Conservation (phyloP, 2,797 vertebrate genomes). For the Percopsis omiscomaycus region DNA sequence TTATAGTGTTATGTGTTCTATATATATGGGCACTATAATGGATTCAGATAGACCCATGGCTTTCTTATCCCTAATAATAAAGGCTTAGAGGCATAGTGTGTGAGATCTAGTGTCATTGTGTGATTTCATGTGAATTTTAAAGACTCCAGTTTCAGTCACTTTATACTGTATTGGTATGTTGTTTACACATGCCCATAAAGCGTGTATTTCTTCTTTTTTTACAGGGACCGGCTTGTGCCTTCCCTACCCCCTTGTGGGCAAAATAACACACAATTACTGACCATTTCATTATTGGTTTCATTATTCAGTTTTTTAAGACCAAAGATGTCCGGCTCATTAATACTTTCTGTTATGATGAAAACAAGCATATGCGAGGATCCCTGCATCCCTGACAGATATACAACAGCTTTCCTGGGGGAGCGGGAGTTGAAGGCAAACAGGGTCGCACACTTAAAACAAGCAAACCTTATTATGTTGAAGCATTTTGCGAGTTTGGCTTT, state of each 20-base stretch:
- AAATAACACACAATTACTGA: too few species aligned
- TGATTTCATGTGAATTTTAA: neutral
- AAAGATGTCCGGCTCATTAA: too few species aligned
- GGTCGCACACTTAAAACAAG: conserved; percentile 21
- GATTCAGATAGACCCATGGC: too few species aligned
- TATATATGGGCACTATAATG: conserved; percentile 22
- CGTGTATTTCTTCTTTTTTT: too few species aligned
- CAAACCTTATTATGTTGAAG: conserved; percentile 37
- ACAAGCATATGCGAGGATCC: neutral
- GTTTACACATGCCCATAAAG: too few species aligned
- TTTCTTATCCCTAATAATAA: too few species aligned
- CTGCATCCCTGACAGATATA: neutral
- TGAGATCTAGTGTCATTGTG: neutral
- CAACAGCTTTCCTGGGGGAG: neutral
- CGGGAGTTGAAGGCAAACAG: conserved; percentile 3
- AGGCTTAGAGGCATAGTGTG: neutral
- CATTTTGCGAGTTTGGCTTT: conserved; percentile 50
- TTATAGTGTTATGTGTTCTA: conserved; percentile 19
- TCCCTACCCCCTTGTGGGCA: too few species aligned
- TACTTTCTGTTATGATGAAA: neutral
- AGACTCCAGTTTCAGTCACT: neutral
- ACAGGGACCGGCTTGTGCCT: too few species aligned
- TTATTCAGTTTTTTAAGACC: too few species aligned
- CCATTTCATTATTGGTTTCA: too few species aligned
- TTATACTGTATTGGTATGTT: too few species aligned